A percentile compares a stretch with the other conserved stretches of the same genome.
phyloP scores from a whole-genome alignment of 92 coral and sea anemone species.

The Chrysogorgia sp. region DNA sequence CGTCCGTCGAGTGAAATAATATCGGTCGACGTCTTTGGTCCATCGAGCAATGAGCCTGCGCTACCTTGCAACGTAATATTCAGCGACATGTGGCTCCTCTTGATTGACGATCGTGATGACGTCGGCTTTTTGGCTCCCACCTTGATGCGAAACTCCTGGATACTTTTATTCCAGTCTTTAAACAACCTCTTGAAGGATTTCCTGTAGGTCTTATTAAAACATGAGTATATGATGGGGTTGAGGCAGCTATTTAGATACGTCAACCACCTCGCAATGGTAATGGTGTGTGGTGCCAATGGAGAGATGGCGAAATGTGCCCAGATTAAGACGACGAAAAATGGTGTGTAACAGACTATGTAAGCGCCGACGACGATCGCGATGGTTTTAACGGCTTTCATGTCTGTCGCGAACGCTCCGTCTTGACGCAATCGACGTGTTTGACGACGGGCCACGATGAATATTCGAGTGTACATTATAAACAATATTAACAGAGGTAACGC shows the following conservation, averaged over 20 bases:
- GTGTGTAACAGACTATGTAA: conserved; percentile 82
- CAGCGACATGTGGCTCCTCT: conserved; percentile 25
- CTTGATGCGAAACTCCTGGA: conserved; percentile 13
- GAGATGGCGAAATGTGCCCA: conserved; percentile 54
- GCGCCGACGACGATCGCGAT: conserved; percentile 96
- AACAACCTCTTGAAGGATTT: conserved; percentile 81
- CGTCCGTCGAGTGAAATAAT: neutral
- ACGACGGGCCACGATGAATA: conserved; percentile 84
- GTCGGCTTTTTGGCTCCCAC: neutral
- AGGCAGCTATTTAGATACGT: conserved; percentile 85
- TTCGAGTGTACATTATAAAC: conserved; percentile 83
- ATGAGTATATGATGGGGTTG: conserved; percentile 86
- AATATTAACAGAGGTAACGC: conserved; percentile 74
- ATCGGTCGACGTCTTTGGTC: neutral
- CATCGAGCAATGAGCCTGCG: conserved; percentile 38
- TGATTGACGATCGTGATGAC: neutral
- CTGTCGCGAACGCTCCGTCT: conserved; percentile 83
- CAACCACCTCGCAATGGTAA: conserved; percentile 73
- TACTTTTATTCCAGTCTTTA: conserved; percentile 58
- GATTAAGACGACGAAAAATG: conserved; percentile 71
- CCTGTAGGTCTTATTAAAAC: conserved; percentile 87
- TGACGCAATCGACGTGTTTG: conserved; percentile 90
- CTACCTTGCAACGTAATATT: conserved; percentile 36
- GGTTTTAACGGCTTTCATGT: conserved; percentile 94
- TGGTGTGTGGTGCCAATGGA: conserved; percentile 41